These are phyloP conservation scores for Pantherophis alleghaniensis DNA, from an alignment of 2,797 vertebrate species.

Conservation along the genomic window DNA sequence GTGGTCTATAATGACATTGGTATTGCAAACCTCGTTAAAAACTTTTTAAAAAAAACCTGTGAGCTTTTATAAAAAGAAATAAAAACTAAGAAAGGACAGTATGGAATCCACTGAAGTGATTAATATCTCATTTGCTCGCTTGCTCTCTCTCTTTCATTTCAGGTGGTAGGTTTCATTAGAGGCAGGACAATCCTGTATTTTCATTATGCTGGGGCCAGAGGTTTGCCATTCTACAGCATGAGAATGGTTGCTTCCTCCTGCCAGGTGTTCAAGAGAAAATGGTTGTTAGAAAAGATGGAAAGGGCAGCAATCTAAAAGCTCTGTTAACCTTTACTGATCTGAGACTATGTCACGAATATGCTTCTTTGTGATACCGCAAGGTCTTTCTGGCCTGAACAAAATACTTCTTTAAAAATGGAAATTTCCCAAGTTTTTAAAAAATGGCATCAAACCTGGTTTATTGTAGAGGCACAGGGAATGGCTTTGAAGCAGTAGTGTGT, in stretches of 20 bases:
- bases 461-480: background rate
- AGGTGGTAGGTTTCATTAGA: constrained; percentile 23
- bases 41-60: constrained; percentile 28
- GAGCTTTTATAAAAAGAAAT: constrained; percentile 21
- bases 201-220: background rate
- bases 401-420: background rate
- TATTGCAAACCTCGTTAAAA: constrained; percentile 36
- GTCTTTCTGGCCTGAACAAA: background rate
- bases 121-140: constrained; percentile 23
- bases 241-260: background rate
- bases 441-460: background rate
- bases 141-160: constrained; percentile 1
- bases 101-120: constrained; percentile 49
- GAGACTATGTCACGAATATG: background rate
- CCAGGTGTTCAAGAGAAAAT: background rate
- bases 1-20: background rate
- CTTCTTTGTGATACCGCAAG: background rate
- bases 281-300: background rate
- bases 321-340: background rate
- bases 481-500: background rate
- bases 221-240: background rate
- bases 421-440: background rate
- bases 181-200: background rate
- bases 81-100: constrained; percentile 41
- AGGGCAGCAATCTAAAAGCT: background rate